phyloP scores from a whole-genome alignment of 2,113 vertebrate genomes.

The Crotalus tigris region DNA sequence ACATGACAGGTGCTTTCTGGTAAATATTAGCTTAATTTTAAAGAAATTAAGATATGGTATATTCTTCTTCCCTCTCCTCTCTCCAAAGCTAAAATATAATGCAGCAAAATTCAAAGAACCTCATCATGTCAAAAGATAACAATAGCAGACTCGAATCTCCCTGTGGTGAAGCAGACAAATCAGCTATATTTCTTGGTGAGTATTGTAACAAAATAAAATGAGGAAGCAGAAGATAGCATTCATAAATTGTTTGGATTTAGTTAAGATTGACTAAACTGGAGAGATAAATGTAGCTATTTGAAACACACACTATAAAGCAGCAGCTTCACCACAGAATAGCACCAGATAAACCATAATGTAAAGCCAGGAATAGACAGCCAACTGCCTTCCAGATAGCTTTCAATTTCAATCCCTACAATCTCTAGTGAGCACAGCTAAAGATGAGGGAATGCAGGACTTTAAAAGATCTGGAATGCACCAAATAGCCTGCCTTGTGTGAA shows the following conservation, averaged over 20 bases:
- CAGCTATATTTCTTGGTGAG: not conserved
- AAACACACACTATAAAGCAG: not conserved
- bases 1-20: not conserved
- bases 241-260: not conserved
- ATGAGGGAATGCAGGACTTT: not conserved
- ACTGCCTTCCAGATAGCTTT: not conserved
- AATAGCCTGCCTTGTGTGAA: not conserved
- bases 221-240: not conserved
- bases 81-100: not conserved
- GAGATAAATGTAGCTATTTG: not conserved
- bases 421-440: not conserved
- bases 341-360: not conserved
- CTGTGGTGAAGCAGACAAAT: not conserved
- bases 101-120: not conserved
- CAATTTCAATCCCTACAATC: not conserved
- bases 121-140: not conserved
- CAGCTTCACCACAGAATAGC: not conserved
- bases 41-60: not conserved
- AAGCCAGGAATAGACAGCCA: not conserved
- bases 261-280: not conserved
- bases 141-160: not conserved
- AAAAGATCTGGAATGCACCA: not conserved
- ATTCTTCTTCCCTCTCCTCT: not conserved
- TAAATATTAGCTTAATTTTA: not conserved
- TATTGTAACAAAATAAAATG: not conserved